Evolutionary conservation across 2,888 invertebrate genomes (phyloP).

Genomic region (Mayetiola destructor): DNA sequence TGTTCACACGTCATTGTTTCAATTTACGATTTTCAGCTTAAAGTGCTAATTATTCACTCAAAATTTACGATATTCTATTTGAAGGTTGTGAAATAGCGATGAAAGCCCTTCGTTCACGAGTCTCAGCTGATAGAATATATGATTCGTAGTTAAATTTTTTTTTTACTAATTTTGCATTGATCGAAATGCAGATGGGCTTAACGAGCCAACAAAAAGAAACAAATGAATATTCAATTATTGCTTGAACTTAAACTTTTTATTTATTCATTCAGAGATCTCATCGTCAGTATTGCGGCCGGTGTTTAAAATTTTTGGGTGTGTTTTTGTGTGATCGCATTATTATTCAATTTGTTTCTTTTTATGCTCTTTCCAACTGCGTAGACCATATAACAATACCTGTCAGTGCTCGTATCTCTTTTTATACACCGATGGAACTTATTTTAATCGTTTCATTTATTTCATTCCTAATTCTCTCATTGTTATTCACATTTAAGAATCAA

Average conservation of each 20-base stretch:
- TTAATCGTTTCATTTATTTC: background rate
- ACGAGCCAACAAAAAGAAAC: background rate
- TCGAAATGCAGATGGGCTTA: background rate
- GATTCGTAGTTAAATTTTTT: too few species aligned
- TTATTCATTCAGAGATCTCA: too few species aligned
- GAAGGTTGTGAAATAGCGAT: background rate
- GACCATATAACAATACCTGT: background rate
- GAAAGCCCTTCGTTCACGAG: background rate
- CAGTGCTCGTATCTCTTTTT: background rate
- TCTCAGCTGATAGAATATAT: background rate
- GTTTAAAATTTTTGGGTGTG: background rate
- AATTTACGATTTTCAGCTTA: background rate
- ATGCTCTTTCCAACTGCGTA: background rate
- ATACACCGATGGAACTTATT: background rate
- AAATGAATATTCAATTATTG: conserved; percentile 6
- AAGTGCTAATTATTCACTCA: background rate
- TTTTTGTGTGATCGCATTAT: background rate
- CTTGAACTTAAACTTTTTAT: too few species aligned
- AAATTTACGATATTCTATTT: background rate
- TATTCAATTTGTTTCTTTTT: conserved; percentile 10
- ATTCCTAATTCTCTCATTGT: background rate
- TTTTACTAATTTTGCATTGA: too few species aligned
- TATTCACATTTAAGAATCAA: background rate
- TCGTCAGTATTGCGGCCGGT: background rate
- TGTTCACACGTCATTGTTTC: background rate